Percentiles rank a stretch among this genome's conserved stretches.
phyloP scores from a whole-genome alignment of 2,888 invertebrate genomes.

The Anagyrus pseudococci region DNA sequence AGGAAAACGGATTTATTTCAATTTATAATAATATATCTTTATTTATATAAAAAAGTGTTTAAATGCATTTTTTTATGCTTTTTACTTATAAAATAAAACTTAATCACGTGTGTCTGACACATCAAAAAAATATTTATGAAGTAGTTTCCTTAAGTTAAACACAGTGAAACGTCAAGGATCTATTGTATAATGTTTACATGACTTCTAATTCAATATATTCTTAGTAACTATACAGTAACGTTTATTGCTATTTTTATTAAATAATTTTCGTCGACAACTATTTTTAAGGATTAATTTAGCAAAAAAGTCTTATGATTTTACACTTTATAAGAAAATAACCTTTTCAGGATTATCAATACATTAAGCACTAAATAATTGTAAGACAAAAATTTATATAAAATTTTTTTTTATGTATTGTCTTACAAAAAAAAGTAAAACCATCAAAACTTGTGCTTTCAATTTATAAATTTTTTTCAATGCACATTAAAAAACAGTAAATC shows the following conservation, averaged over 20 bases:
- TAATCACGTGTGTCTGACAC: constrained; percentile 17
- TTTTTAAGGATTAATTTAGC: background rate
- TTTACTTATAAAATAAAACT: constrained; percentile 24
- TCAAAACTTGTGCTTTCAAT: background rate
- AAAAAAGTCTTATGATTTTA: background rate
- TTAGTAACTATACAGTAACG: constrained; percentile 12
- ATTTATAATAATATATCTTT: constrained; percentile 23
- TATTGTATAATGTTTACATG: constrained; percentile 7
- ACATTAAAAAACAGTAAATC: constrained; percentile 21
- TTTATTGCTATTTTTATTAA: constrained; percentile 19
- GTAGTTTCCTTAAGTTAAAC: constrained; percentile 23
- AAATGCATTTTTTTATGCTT: constrained; percentile 24
- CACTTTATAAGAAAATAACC: background rate
- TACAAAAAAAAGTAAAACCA: background rate
- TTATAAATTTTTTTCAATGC: constrained; percentile 1
- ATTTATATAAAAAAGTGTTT: constrained; percentile 28
- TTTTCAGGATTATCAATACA: background rate
- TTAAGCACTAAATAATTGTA: background rate
- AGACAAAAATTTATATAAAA: background rate
- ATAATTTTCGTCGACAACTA: background rate
- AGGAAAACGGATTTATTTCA: constrained; percentile 15
- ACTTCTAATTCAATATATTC: constrained; percentile 15
- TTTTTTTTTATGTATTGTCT: background rate
- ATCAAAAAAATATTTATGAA: constrained; percentile 6
- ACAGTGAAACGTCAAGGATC: constrained; percentile 18